Conservation (phyloP, 2,888 invertebrate species). For the Dioctria linearis region DNA sequence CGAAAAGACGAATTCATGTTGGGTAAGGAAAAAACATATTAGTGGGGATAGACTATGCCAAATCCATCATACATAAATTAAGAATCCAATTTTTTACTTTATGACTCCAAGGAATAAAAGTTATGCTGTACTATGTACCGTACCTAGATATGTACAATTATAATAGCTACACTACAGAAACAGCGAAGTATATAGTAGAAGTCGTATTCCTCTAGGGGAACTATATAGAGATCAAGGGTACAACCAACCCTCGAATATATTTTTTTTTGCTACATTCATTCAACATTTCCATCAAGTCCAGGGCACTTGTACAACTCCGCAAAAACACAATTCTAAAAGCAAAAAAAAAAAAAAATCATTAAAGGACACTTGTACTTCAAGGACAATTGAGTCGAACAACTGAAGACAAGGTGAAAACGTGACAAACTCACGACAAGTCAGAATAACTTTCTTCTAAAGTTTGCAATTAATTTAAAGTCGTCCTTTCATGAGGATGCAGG, state of each 20-base stretch:
- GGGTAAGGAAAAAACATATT: too few relatives aligned
- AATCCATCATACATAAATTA: too few relatives aligned
- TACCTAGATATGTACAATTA: too few relatives aligned
- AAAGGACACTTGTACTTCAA: slow-evolving; percentile 23
- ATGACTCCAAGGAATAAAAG: too few relatives aligned
- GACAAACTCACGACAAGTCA: slow-evolving; percentile 26
- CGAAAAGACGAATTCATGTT: too few relatives aligned
- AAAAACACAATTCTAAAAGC: neutral
- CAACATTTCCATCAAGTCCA: neutral
- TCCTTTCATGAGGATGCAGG: neutral
- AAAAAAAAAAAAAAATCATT: slow-evolving; percentile 15
- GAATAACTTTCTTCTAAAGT: slow-evolving; percentile 1
- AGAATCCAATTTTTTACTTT: too few relatives aligned
- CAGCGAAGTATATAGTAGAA: too few relatives aligned
- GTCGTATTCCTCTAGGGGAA: too few relatives aligned
- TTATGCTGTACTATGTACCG: too few relatives aligned
- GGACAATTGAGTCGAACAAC: slow-evolving; percentile 46
- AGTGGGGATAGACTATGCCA: too few relatives aligned
- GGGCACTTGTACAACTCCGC: neutral
- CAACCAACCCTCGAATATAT: neutral
- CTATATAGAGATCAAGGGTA: neutral
- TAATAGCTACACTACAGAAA: too few relatives aligned
- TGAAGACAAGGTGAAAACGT: slow-evolving; percentile 26
- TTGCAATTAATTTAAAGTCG: slow-evolving; percentile 26
- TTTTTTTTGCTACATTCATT: too few relatives aligned